Evolutionary conservation across 1,140 invertebrate genomes (phyloP), one percentile per base, ranked within the genome.

Genomic region (Aphelenchoides fujianensis): DNA sequence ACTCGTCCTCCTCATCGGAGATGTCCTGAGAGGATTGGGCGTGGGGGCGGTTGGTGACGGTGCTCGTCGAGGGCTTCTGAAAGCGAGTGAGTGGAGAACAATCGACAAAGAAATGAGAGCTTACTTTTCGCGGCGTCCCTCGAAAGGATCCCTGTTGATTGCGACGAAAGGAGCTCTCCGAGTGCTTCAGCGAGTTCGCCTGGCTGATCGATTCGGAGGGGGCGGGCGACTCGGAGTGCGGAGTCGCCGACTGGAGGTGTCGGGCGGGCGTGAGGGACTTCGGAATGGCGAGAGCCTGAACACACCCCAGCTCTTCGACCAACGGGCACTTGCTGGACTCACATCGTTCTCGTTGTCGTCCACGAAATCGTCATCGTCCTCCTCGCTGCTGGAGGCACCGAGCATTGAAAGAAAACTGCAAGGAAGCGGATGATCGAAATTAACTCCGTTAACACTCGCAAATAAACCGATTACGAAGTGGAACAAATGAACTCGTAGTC

Each of bases 371-470:
- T 80, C 80, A 54, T 82, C 80, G 59, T 82, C 80, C 32, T 82
- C 80, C 71, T 82, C 80, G 69, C 78, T 80, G 70, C 80, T 82
- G 32, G 77, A 80, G 19, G 80, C 80, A 30, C 80, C 80, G 32
- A 82, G 66, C 80, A 82, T 82, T n/a, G n/a, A n/a, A n/a, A n/a
- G n/a, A n/a, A n/a, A n/a, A n/a, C n/a, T n/a, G n/a, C n/a, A n/a
- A n/a, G n/a, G n/a, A n/a, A n/a, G n/a, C n/a, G n/a, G n/a, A n/a
- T n/a, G n/a, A n/a, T n/a, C n/a, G n/a, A n/a, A n/a, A n/a, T n/a
- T n/a, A n/a, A n/a, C n/a, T n/a, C n/a, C n/a, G n/a, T n/a, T n/a
- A n/a, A n/a, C n/a, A n/a, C n/a, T n/a, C n/a, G n/a, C n/a, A n/a
- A n/a, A n/a, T n/a, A n/a, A n/a, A n/a, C n/a, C n/a, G n/a, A n/a